Conservation (phyloP, 2,888 invertebrate genomes). For the Chrysomela aeneicollis region DNA sequence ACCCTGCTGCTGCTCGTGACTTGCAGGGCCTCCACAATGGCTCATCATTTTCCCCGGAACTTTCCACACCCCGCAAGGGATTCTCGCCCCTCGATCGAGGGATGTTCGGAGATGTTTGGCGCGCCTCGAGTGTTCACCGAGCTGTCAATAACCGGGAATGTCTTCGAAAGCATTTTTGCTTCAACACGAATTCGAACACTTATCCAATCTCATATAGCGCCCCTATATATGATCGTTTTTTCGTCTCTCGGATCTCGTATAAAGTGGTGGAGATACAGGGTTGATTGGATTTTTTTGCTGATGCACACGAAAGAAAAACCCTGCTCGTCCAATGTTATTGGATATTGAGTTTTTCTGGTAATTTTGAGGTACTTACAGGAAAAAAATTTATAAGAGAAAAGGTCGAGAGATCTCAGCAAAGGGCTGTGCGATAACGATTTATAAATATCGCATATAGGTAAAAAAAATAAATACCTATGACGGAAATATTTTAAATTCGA, state of each 20-base stretch:
- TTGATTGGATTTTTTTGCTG: not conserved
- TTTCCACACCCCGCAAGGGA: not conserved
- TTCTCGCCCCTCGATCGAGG: constrained; percentile 33
- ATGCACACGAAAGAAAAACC: no score
- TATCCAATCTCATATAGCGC: constrained; percentile 58
- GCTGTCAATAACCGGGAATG: constrained; percentile 61
- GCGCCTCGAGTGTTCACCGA: constrained; percentile 60
- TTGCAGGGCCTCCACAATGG: constrained; percentile 61
- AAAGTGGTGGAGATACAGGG: not conserved
- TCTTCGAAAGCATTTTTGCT: constrained; percentile 60
- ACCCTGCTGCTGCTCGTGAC: constrained; percentile 57
- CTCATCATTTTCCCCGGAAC: constrained; percentile 58
- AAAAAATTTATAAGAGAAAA: no score
- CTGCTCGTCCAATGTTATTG: no score
- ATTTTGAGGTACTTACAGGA: no score
- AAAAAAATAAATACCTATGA: no score
- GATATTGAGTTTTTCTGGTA: no score
- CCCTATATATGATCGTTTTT: constrained; percentile 7
- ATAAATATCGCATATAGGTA: no score
- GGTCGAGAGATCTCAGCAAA: no score
- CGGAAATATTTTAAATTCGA: no score
- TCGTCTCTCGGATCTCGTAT: not conserved
- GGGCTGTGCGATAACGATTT: no score
- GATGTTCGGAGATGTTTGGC: constrained; percentile 44
- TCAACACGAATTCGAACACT: constrained; percentile 57